Conservation (phyloP, 2,797 vertebrate species). For the Smutsia gigantea region DNA sequence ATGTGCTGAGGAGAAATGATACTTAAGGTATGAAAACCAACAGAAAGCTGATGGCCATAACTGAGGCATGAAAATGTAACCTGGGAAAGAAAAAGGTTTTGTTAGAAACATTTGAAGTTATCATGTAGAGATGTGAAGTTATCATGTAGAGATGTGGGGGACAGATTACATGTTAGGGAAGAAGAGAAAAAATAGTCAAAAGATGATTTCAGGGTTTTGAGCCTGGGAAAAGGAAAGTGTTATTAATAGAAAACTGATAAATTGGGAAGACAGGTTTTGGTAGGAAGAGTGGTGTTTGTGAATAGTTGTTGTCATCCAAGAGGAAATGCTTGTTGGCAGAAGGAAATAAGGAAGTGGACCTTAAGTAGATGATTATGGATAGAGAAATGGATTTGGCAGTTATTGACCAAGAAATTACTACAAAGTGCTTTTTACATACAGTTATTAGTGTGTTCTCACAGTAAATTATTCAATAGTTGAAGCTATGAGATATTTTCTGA, state of each 20-base stretch:
- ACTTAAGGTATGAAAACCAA: neutral
- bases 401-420: constrained; percentile 32
- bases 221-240: neutral
- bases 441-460: constrained; percentile 7
- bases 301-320: neutral
- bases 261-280: constrained; percentile 6
- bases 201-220: constrained; percentile 42
- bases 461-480: constrained; percentile 25
- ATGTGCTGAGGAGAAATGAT: constrained; percentile 33
- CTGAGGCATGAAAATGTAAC: constrained; percentile 16
- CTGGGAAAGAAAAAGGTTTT: neutral
- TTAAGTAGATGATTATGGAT: neutral
- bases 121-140: neutral
- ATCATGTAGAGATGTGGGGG: neutral
- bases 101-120: constrained; percentile 24
- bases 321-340: constrained; percentile 26
- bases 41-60: neutral
- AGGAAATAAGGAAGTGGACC: constrained; percentile 20
- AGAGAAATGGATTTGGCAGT: constrained; percentile 31
- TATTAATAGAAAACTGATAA: constrained; percentile 20
- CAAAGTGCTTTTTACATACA: neutral
- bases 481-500: constrained; percentile 26
- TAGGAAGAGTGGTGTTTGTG: constrained; percentile 1
- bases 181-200: neutral
- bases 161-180: neutral